These are phyloP conservation scores for Psilopogon haemacephalus DNA, from an alignment of 2,113 vertebrate species.

Conservation along the genomic window DNA sequence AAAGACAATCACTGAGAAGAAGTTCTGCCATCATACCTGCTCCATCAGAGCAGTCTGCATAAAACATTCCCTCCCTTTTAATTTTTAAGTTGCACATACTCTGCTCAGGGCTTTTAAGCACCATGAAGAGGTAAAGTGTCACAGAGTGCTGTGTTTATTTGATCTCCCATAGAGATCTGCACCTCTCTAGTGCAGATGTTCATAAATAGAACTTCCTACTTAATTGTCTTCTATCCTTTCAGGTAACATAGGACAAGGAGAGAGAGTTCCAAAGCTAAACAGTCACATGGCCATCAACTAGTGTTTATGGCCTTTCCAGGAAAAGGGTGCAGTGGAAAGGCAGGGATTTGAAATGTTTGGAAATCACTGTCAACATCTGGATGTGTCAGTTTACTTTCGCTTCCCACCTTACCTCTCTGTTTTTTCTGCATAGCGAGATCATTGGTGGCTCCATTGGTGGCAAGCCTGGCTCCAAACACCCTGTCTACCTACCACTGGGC, in stretches of 20 bases:
- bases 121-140: not conserved
- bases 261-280: not conserved
- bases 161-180: not conserved
- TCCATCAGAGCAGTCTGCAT: not conserved
- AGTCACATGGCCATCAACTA: not conserved
- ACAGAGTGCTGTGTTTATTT: not conserved
- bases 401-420: not conserved
- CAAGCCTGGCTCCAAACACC: not conserved
- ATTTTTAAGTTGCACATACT: not conserved
- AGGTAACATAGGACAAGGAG: not conserved
- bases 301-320: not conserved
- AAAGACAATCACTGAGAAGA: not conserved
- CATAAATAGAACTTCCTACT: not conserved
- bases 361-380: not conserved
- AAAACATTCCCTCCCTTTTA: not conserved
- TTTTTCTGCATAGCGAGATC: not conserved
- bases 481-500: fast-evolving
- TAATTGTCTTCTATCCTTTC: not conserved
- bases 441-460: fast-evolving
- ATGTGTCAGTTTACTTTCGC: fast-evolving
- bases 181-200: not conserved
- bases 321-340: not conserved
- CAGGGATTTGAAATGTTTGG: not conserved
- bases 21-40: not conserved
- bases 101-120: not conserved